Evolutionary conservation across 2,888 invertebrate genomes (phyloP).

Genomic region (Hyposoter dolosus): DNA sequence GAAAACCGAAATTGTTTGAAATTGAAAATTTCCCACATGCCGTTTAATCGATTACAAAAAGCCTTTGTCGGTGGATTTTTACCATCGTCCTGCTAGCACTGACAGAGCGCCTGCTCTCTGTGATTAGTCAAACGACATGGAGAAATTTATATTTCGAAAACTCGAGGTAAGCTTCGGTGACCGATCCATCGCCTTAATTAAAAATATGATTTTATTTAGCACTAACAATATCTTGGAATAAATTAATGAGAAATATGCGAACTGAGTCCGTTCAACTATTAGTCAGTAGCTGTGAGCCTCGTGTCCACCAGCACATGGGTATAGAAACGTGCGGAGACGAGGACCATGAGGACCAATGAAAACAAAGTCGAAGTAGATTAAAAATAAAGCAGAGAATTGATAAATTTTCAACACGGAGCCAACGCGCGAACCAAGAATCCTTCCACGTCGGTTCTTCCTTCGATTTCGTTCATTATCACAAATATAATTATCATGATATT

Average conservation of each 20-base stretch:
- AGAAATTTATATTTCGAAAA: no score
- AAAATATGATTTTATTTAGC: not conserved
- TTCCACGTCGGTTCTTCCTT: slow-evolving; percentile 11
- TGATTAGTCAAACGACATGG: no score
- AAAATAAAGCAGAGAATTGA: slow-evolving; percentile 27
- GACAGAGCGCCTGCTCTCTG: no score
- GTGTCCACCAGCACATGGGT: slow-evolving; percentile 20
- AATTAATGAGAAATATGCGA: not conserved
- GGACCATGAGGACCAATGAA: slow-evolving; percentile 63
- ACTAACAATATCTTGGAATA: not conserved
- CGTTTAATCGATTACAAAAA: no score
- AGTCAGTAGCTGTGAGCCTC: slow-evolving; percentile 13
- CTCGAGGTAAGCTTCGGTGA: no score
- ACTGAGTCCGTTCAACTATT: not conserved
- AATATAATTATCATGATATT: slow-evolving; percentile 8
- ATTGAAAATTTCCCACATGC: no score
- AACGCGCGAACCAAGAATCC: not conserved
- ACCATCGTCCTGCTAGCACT: no score
- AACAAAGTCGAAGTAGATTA: slow-evolving; percentile 53
- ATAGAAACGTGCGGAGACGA: slow-evolving; percentile 39
- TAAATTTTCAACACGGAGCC: slow-evolving; percentile 14
- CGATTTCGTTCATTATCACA: not conserved
- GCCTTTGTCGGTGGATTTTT: no score
- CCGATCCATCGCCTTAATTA: not conserved
- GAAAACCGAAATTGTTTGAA: no score